These are phyloP conservation scores for Cygnus buccinator DNA, from an alignment of 2,113 vertebrate species.

Conservation along the genomic window DNA sequence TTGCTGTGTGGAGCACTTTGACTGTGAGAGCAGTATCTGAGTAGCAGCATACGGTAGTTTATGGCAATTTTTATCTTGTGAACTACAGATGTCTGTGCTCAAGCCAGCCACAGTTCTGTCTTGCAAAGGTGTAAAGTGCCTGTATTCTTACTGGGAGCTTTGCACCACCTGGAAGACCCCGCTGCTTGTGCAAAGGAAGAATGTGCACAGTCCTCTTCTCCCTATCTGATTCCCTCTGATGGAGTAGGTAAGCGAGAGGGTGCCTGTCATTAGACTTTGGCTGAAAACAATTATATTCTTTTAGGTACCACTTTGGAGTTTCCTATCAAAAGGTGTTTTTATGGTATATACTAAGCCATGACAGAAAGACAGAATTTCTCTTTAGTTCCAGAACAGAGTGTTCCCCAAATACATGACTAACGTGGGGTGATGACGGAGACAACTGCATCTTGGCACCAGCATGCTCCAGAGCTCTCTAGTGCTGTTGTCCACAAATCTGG, in stretches of 20 bases:
- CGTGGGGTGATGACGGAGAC: accelerated
- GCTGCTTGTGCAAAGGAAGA: not conserved
- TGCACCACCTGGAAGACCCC: not conserved
- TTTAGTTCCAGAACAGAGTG: not conserved
- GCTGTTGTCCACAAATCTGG: not conserved
- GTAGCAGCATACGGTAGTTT: not conserved
- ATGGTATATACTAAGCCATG: not conserved
- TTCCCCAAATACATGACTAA: not conserved
- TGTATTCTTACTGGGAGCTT: not conserved
- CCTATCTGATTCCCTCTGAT: not conserved
- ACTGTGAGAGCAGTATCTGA: not conserved
- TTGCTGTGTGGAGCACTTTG: not conserved
- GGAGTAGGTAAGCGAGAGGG: not conserved
- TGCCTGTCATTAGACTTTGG: not conserved
- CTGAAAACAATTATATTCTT: accelerated
- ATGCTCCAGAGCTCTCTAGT: not conserved
- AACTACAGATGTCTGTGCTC: not conserved
- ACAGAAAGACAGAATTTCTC: not conserved
- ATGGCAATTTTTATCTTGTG: not conserved
- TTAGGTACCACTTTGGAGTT: not conserved
- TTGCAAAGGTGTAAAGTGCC: not conserved
- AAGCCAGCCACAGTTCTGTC: not conserved
- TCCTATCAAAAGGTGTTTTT: not conserved
- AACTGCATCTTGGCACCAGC: not conserved
- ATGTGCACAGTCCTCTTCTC: accelerated